Percentiles rank a stretch among this genome's conserved stretches.
Evolutionary conservation across 2,113 vertebrate genomes (phyloP).

Genomic region (Sclerurus mexicanus): DNA sequence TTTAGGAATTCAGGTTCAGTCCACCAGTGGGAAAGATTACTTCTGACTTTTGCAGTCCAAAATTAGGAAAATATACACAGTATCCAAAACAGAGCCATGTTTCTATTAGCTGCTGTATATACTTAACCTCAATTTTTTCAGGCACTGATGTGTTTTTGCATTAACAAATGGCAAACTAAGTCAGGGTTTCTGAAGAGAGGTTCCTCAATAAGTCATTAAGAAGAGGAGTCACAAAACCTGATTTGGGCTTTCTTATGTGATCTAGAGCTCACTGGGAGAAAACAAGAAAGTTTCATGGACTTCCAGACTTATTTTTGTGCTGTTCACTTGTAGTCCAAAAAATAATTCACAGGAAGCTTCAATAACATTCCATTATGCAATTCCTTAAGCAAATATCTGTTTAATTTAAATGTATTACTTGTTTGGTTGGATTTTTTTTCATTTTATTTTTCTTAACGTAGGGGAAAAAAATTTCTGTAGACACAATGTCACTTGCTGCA

Average conservation of each 20-base stretch:
- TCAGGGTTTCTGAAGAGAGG: background rate
- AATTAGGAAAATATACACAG: background rate
- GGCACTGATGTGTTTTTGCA: background rate
- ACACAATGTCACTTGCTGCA: background rate
- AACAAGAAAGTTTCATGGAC: background rate
- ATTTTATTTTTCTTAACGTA: background rate
- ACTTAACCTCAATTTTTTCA: background rate
- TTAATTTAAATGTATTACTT: background rate
- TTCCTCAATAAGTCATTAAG: background rate
- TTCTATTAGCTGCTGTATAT: background rate
- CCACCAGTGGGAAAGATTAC: background rate
- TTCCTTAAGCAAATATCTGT: background rate
- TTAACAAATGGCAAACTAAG: background rate
- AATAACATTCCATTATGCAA: background rate
- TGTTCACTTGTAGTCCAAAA: background rate
- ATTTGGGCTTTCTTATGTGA: background rate
- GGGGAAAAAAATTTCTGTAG: background rate
- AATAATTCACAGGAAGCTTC: background rate
- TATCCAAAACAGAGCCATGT: background rate
- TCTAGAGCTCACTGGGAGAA: background rate
- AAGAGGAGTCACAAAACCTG: background rate
- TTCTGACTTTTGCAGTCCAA: background rate
- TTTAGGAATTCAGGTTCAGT: background rate
- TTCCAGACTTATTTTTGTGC: background rate
- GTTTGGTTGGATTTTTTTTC: background rate